These are phyloP conservation scores for Cyclina sinensis DNA, from an alignment of 1,140 invertebrate genomes.

Conservation along the genomic window DNA sequence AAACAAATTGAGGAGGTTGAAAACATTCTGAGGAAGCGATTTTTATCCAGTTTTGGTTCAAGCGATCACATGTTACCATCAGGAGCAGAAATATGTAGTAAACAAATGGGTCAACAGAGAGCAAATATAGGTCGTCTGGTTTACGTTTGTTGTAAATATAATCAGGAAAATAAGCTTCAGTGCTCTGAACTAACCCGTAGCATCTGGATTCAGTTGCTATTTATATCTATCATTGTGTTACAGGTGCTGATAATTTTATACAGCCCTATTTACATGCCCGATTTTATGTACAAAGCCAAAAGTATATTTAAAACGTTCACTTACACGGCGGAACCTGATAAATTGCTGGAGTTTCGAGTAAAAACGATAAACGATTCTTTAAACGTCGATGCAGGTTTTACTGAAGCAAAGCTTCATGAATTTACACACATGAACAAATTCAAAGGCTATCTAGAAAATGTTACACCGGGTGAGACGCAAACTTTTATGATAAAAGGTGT, in stretches of 20 bases:
- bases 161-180: not conserved
- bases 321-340: not conserved
- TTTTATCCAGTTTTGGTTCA: not conserved
- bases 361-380: not conserved
- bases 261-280: constrained; percentile 22
- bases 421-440: not conserved
- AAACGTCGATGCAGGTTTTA: not conserved
- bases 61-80: not conserved
- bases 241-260: constrained; percentile 3
- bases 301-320: not conserved
- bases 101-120: not conserved
- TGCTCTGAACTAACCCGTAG: not conserved
- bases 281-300: not conserved
- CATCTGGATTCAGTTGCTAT: not conserved
- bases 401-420: not conserved
- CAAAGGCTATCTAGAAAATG: not conserved
- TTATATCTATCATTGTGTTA: not conserved
- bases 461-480: not conserved
- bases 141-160: constrained; percentile 31
- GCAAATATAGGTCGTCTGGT: not conserved
- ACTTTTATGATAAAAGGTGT: not conserved
- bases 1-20: not conserved
- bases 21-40: not conserved
- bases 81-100: constrained; percentile 21
- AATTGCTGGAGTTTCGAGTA: not conserved